Conservation (phyloP, 2,888 invertebrate species). For the Aromia moschata region DNA sequence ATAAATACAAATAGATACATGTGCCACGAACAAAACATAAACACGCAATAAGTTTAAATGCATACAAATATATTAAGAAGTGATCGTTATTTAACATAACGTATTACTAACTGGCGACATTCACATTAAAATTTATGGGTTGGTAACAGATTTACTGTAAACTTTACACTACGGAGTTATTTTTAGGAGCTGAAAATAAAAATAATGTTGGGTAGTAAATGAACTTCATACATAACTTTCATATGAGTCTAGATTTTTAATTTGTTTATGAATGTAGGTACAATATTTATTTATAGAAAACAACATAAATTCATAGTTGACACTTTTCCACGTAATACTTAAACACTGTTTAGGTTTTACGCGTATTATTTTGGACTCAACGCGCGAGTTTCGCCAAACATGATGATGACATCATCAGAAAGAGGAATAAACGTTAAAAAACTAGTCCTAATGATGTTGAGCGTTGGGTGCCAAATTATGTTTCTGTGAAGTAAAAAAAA, state of each 20-base stretch:
- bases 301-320: too few species aligned
- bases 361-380: too few species aligned
- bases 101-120: not conserved
- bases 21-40: not conserved
- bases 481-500: too few species aligned
- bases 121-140: not conserved
- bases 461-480: too few species aligned
- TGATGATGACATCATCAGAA: too few species aligned
- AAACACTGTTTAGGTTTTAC: too few species aligned
- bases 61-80: not conserved
- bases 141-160: not conserved
- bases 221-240: too few species aligned
- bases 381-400: too few species aligned
- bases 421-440: too few species aligned
- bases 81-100: not conserved
- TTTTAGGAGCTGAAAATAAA: not conserved
- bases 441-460: too few species aligned
- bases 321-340: too few species aligned
- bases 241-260: not conserved
- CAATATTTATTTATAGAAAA: not conserved
- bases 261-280: not conserved
- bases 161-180: not conserved
- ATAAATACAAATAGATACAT: not conserved
- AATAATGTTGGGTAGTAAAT: too few species aligned
- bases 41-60: not conserved